Conservation (phyloP, 2,888 invertebrate species). For the Zele albiditarsus region DNA sequence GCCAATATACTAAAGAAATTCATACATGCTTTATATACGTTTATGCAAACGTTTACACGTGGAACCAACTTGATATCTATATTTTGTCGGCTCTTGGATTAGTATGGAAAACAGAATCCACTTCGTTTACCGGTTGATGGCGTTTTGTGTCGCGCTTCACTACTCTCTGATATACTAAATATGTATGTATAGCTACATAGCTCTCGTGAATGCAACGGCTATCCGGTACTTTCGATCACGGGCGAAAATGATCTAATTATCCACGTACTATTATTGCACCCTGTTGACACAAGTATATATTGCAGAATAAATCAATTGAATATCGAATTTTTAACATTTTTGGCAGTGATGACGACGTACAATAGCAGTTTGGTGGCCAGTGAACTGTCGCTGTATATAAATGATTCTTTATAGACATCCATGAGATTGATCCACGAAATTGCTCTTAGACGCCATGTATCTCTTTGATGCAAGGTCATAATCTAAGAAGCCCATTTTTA, state of each 20-base stretch:
- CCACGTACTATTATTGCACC: conserved; percentile 58
- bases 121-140: not conserved
- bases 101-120: not conserved
- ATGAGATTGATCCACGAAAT: too few species aligned
- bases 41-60: not conserved
- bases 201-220: conserved; percentile 29
- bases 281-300: conserved; percentile 56
- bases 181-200: not conserved
- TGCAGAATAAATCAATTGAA: too few species aligned
- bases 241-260: conserved; percentile 57
- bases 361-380: too few species aligned
- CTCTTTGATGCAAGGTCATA: too few species aligned
- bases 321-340: too few species aligned
- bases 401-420: too few species aligned
- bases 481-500: too few species aligned
- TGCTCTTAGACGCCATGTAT: too few species aligned
- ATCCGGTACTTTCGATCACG: conserved; percentile 26
- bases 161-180: not conserved
- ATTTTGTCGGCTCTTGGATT: not conserved
- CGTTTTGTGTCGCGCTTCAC: too few species aligned
- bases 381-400: too few species aligned
- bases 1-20: not conserved
- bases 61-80: not conserved
- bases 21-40: not conserved
- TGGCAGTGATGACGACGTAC: too few species aligned